Percentiles rank a stretch among this genome's conserved stretches.
phyloP scores from a whole-genome alignment of 2,888 invertebrate genomes.

The Drosophila engyochracea region DNA sequence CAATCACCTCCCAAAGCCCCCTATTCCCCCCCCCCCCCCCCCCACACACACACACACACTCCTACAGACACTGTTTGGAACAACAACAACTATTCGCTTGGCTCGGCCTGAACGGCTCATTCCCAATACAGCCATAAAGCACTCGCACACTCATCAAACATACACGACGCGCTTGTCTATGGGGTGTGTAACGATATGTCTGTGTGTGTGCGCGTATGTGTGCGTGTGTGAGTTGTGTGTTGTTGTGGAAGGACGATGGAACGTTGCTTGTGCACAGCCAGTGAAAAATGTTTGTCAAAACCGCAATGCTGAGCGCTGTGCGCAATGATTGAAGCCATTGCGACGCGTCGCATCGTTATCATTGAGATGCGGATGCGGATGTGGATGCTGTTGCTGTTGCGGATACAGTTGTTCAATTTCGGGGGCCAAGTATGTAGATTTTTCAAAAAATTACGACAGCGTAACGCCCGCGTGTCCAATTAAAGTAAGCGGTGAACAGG shows the following conservation, averaged over 20 bases:
- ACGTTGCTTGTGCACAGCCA: constrained; percentile 61
- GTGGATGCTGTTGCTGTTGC: constrained; percentile 23
- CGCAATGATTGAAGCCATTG: constrained; percentile 78
- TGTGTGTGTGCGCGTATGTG: constrained; percentile 9
- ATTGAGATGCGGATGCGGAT: constrained; percentile 49
- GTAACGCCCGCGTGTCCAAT: constrained; percentile 82
- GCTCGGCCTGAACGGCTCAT: constrained; percentile 61
- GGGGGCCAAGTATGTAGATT: constrained; percentile 65
- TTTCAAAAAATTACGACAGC: constrained; percentile 82
- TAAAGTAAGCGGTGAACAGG: constrained; percentile 77
- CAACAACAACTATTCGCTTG: constrained; percentile 33
- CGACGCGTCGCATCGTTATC: constrained; percentile 67
- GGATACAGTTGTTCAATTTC: constrained; percentile 3
- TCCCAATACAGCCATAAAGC: constrained; percentile 78
- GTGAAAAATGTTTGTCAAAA: constrained; percentile 80
- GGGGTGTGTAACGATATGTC: constrained; percentile 14
- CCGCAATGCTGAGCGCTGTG: constrained; percentile 70
- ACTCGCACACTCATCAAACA: constrained; percentile 79
- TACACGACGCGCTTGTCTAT: constrained; percentile 40
- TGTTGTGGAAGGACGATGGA: constrained; percentile 24
- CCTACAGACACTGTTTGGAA: constrained; percentile 23
- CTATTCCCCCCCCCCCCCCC: neutral
- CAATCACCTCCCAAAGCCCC: constrained; percentile 54
- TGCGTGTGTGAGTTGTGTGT: constrained; percentile 13
- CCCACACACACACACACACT: too few species aligned